phyloP scores from a whole-genome alignment of 2,888 invertebrate genomes.

The Aleiodes testaceus region DNA sequence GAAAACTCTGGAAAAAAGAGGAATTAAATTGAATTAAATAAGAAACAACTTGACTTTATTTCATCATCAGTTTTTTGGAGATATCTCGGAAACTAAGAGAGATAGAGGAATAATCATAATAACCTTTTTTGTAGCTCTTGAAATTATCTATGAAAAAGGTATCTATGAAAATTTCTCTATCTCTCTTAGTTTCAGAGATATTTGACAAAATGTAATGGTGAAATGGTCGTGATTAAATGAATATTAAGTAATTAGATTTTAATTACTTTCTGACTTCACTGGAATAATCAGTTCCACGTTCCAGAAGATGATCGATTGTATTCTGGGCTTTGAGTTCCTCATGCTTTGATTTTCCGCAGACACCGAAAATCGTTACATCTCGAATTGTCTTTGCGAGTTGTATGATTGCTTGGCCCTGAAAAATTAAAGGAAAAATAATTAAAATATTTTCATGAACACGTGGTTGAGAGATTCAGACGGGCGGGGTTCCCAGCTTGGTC shows the following conservation, averaged over 20 bases:
- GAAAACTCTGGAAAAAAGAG: constrained; percentile 75
- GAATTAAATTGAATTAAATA: constrained; percentile 18
- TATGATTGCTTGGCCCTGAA: constrained; percentile 87
- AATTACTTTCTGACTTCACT: constrained; percentile 89
- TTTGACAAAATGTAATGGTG: too few species aligned
- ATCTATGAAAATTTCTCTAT: too few species aligned
- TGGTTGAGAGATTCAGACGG: constrained; percentile 63
- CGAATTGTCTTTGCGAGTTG: constrained; percentile 87
- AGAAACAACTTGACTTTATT: too few species aligned
- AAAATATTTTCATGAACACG: constrained; percentile 44
- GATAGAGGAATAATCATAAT: too few species aligned
- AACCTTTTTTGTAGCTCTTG: too few species aligned
- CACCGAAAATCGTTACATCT: constrained; percentile 87
- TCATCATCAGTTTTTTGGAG: too few species aligned
- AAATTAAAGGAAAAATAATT: constrained; percentile 27
- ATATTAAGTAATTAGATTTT: constrained; percentile 14
- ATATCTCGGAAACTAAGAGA: too few species aligned
- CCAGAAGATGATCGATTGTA: constrained; percentile 84
- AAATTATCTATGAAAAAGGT: too few species aligned
- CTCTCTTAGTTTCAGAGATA: too few species aligned
- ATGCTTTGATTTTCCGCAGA: constrained; percentile 89
- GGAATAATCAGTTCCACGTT: constrained; percentile 86
- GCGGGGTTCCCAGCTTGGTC: constrained; percentile 61
- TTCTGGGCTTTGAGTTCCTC: constrained; percentile 84
- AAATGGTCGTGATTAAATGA: too few species aligned